Evolutionary conservation across 2,797 vertebrate genomes (phyloP).

Genomic region (Poecilia picta): DNA sequence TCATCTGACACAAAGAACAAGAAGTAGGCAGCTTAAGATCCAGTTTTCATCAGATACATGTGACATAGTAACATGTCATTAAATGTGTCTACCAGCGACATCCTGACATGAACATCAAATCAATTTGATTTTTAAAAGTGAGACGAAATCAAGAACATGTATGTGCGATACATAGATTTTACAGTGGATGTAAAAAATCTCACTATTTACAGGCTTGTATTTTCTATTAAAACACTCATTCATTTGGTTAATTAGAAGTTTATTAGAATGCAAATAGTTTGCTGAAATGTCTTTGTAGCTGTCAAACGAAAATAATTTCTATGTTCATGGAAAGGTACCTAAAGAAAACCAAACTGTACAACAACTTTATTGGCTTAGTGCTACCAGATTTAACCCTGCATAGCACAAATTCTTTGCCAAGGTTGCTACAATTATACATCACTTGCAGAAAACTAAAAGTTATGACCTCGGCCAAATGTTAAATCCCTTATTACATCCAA

Average conservation of each 20-base stretch:
- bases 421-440: not conserved
- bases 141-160: not conserved
- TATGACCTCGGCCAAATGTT: constrained; percentile 15
- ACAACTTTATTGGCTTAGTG: not conserved
- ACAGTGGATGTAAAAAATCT: not conserved
- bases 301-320: not conserved
- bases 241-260: not conserved
- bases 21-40: not conserved
- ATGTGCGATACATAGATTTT: too few species aligned
- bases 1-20: constrained; percentile 73
- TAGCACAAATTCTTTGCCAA: not conserved
- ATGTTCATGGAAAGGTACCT: not conserved
- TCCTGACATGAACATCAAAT: too few species aligned
- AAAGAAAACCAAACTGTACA: not conserved
- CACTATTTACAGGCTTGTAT: not conserved
- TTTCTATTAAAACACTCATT: not conserved
- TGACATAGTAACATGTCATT: not conserved
- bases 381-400: not conserved
- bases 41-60: not conserved
- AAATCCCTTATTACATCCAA: constrained; percentile 16
- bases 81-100: not conserved
- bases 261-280: not conserved
- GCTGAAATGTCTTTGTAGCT: not conserved
- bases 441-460: not conserved
- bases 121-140: not conserved